Evolutionary conservation across 2,797 vertebrate genomes (phyloP).

Genomic region (Bradypodion pumilum): DNA sequence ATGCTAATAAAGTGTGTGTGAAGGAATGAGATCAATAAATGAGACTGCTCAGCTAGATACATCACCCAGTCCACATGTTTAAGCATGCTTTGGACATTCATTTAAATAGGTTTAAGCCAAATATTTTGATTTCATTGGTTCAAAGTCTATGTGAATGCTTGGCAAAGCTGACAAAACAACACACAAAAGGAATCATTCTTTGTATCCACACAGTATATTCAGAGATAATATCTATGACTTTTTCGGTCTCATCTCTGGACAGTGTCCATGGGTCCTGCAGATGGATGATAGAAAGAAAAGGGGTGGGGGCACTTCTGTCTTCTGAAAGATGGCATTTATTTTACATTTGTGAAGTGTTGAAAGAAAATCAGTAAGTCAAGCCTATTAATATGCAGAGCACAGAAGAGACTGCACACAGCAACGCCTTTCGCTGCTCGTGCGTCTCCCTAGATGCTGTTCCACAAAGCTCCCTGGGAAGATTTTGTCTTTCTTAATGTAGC

Average conservation of each 20-base stretch:
- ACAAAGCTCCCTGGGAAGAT: background rate
- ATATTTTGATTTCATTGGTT: background rate
- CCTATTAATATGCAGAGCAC: slow-evolving; percentile 9
- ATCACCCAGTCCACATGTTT: background rate
- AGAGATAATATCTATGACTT: background rate
- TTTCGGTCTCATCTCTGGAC: slow-evolving; percentile 19
- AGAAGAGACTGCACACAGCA: slow-evolving; percentile 31
- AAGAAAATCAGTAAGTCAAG: slow-evolving; percentile 9
- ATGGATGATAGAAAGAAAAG: slow-evolving; percentile 11
- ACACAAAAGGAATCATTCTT: background rate
- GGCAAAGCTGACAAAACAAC: background rate
- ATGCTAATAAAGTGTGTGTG: background rate
- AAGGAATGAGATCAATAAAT: background rate
- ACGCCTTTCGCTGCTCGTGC: slow-evolving; percentile 4
- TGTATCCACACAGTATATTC: background rate
- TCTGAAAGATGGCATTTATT: background rate
- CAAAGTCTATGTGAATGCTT: background rate
- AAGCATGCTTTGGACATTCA: background rate
- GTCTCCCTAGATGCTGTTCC: background rate
- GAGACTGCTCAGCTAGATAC: background rate
- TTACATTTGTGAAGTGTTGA: slow-evolving; percentile 14
- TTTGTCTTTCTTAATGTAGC: slow-evolving; percentile 3
- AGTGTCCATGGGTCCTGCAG: fast-evolving
- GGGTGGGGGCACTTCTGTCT: background rate
- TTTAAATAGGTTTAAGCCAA: slow-evolving; percentile 8